Base-by-base conservation (phyloP, 2,888 invertebrate species). In the Sinhomidia bicolor region DNA sequence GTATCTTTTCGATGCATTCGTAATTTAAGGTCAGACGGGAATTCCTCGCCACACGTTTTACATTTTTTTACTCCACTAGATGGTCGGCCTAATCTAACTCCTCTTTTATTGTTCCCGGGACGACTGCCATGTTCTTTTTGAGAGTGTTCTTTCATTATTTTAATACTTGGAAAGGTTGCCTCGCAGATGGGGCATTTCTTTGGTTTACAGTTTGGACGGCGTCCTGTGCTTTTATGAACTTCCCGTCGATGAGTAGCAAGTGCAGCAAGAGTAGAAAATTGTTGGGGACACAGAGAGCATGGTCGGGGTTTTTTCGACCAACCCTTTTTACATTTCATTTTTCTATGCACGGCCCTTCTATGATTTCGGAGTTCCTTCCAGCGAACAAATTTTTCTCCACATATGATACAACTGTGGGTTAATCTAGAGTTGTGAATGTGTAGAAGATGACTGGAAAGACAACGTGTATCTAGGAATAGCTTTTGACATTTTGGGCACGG, bases 401-500 rank as follows among this genome's bases (percentile, higher is more conserved):
- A 83, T 14, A 23, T 26, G 1, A 51, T 14, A 10, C 83, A 83
- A 26, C 54, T 23, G n/a, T 68, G 74, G 23, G 14, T 36, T 2
- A 83, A 10, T 4, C 1, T 26, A 0, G 26, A 14, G 14, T 54
- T 17, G 74, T 83, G 83, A 4, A 83, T n/a, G 14, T 41, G 10
- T 0, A 54, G 14, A 14, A 74, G 17, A 23, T 83, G 83, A 7
- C 36, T 54, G 14, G 71, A 7, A 0, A 83, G 57, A 14, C 57
- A n/a, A n/a, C 68, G 41, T 20, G 6, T 71, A 44, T 83, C 74
- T 0, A 71, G 14, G 26, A 83, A 57, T 7, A 14, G 51, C 12
- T 32, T 71, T 1, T 20, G 7, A 41, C 83, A 83, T 54, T 83
- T 71, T 20, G 47, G 26, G n/a, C 83, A 83, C 1, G 83, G 57